These are phyloP conservation scores for Drosophila sproati DNA, from an alignment of 1,140 invertebrate genomes.

Conservation along the genomic window DNA sequence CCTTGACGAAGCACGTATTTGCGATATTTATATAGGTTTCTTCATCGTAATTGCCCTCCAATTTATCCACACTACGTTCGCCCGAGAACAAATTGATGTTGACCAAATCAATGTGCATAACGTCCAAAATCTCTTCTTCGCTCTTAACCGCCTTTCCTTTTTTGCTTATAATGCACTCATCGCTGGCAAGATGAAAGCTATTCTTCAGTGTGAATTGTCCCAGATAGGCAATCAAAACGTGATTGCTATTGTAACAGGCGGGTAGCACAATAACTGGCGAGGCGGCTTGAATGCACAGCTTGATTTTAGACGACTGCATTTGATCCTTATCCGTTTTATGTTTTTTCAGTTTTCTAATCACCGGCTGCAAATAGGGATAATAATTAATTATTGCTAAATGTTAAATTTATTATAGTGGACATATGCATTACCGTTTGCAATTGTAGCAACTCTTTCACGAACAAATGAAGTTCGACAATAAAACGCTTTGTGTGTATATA, in stretches of 20 bases:
- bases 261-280: conserved; percentile 95
- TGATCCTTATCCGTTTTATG: conserved; percentile 50
- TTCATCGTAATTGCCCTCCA: conserved; percentile 42
- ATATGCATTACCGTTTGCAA: conserved; percentile 87
- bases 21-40: conserved; percentile 65
- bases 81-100: conserved; percentile 94
- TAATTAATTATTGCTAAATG: background rate
- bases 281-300: conserved; percentile 84
- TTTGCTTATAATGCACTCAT: conserved; percentile 86
- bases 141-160: conserved; percentile 63
- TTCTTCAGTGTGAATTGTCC: conserved; percentile 93
- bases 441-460: conserved; percentile 94
- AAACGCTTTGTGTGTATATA: conserved; percentile 98
- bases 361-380: conserved; percentile 61
- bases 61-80: conserved; percentile 70
- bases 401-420: background rate
- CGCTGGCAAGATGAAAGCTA: conserved; percentile 88
- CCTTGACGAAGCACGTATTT: conserved; percentile 85
- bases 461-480: conserved; percentile 93
- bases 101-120: conserved; percentile 91
- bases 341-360: conserved; percentile 76
- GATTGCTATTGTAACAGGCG: conserved; percentile 91
- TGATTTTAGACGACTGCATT: conserved; percentile 69
- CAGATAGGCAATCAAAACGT: conserved; percentile 92
- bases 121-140: conserved; percentile 88